Percentiles rank a stretch among this genome's conserved stretches.
Conservation (phyloP, 2,113 vertebrate species). For the Suricata suricatta region DNA sequence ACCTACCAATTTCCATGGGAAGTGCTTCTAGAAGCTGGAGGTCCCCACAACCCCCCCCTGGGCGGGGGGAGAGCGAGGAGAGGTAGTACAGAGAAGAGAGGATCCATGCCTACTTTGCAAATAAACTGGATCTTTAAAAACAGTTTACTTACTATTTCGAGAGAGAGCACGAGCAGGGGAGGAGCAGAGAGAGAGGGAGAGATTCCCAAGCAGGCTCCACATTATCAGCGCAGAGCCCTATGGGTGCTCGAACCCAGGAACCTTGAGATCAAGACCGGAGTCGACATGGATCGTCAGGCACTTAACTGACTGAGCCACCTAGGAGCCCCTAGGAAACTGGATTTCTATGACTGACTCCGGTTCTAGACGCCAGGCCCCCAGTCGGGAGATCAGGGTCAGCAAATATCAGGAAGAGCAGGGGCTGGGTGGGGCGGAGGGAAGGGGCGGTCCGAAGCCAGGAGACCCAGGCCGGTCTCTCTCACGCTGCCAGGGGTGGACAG, state of each 20-base stretch:
- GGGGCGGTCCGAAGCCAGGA: neutral
- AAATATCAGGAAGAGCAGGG: neutral
- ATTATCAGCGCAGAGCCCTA: too few relatives aligned
- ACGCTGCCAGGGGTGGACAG: constrained; percentile 50
- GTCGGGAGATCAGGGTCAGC: neutral
- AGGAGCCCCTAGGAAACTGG: neutral
- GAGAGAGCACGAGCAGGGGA: too few relatives aligned
- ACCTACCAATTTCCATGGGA: neutral
- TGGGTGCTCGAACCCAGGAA: too few relatives aligned
- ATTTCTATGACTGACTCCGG: neutral
- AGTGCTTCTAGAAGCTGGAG: neutral
- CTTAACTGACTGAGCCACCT: too few relatives aligned
- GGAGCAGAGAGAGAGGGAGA: too few relatives aligned
- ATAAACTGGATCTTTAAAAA: too few relatives aligned
- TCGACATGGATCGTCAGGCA: too few relatives aligned
- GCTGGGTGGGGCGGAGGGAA: neutral
- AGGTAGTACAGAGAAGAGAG: neutral
- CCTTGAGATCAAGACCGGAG: too few relatives aligned
- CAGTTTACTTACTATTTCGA: too few relatives aligned
- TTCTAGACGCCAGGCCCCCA: neutral
- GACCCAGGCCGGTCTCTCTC: neutral
- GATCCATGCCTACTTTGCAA: neutral
- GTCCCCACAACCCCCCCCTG: neutral
- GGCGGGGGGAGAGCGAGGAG: too few relatives aligned
- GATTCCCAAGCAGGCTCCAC: too few relatives aligned